Percentiles rank a stretch among this genome's conserved stretches.
These are phyloP conservation scores for Thaumetopoea pityocampa DNA, from an alignment of 1,140 invertebrate genomes.

Conservation along the genomic window DNA sequence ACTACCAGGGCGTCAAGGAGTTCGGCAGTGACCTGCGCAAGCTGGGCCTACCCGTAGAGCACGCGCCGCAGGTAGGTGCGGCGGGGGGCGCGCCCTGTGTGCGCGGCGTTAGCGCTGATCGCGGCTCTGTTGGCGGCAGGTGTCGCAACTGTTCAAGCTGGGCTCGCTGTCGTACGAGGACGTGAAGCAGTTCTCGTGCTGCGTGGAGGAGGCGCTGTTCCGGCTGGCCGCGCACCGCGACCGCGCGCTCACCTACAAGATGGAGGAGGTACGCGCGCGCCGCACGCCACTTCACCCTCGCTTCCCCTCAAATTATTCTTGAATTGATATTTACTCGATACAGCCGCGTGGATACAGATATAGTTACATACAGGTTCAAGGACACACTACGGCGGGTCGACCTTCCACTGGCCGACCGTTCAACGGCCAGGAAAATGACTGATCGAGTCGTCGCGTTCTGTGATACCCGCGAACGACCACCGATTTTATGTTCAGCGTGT, in stretches of 20 bases:
- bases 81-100: background rate
- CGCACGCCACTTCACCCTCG: too few relatives aligned
- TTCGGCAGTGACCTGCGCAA: conserved; percentile 95
- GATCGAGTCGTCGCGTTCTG: too few relatives aligned
- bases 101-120: background rate
- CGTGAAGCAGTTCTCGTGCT: conserved; percentile 92
- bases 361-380: too few relatives aligned
- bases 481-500: too few relatives aligned
- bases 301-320: too few relatives aligned
- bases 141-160: conserved; percentile 97
- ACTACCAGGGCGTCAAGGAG: conserved; percentile 94
- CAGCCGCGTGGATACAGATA: too few relatives aligned
- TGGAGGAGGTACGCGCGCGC: conserved; percentile 90
- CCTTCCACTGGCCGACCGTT: too few relatives aligned
- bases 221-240: conserved; percentile 89
- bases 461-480: too few relatives aligned
- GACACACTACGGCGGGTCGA: too few relatives aligned
- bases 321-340: too few relatives aligned
- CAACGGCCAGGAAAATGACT: too few relatives aligned
- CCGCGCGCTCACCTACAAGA: conserved; percentile 94
- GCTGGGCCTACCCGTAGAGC: conserved; percentile 96
- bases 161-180: conserved; percentile 93
- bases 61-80: conserved; percentile 91
- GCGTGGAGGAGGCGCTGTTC: conserved; percentile 94
- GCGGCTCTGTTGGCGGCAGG: conserved; percentile 67